Base-by-base conservation (phyloP, 2,888 invertebrate species). In the Erebia palarica region DNA sequence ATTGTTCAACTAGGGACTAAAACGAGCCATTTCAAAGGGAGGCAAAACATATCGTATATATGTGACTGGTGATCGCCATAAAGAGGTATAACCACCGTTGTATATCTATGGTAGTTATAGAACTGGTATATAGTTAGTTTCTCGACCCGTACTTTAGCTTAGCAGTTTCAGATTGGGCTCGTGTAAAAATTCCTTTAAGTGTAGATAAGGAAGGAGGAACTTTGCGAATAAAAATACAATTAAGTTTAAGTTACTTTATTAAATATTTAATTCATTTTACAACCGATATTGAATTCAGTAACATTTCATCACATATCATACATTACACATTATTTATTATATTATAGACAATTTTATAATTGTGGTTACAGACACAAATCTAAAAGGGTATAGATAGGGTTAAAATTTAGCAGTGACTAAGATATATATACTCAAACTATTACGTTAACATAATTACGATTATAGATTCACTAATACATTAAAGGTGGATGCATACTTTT, bases 241-340 rank as follows among this genome's bases (percentile, higher is more conserved):
- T 65, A 73, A 65, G 71, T 76, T 72, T 73, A 67, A 84, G 89
- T 91, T 92, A 92, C 90, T 92, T 92, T 92, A 92, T 92, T 92
- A 90, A 86, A 91, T 90, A 90, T 90, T 90, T 49, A 63, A 63
- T 63, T 90, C 85, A 91, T 89, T 91, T 90, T 91, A 92, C 91
- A 92, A 92, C 91, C 92, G 88, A 85, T 90, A 89, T 87, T 85
- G 87, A 89, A 92, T 88, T 89, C 87, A 88, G 90, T 90, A 90
- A 91, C 90, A 83, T 89, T 84, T 86, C 86, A 89, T 91, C 88
- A 89, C 88, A 87, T 86, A 87, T 83, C 78, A 80, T 89, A 89
- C 85, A 86, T 85, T 88, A 91, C 85, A 86, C 81, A 83, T 10
- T 55, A 55, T 18, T 61, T 36, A 83, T 10, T 13, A 75, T 47